These are phyloP conservation scores for Nyctibius bracteatus DNA, from an alignment of 2,113 vertebrate genomes.

Conservation along the genomic window DNA sequence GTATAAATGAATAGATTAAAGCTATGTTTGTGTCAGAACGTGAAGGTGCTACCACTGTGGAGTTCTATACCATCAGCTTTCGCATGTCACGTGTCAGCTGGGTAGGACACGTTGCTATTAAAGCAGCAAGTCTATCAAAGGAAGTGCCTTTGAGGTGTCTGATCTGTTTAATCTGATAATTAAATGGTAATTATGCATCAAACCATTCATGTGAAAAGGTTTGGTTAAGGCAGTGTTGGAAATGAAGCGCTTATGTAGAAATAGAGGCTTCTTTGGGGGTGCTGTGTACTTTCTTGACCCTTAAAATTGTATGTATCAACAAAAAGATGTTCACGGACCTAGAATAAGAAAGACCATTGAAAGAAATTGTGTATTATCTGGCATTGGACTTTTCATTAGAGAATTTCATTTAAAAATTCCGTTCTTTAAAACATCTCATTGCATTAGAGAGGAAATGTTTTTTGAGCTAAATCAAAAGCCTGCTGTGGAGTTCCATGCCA, in stretches of 20 bases:
- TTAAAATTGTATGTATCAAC: background rate
- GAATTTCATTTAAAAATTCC: background rate
- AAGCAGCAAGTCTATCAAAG: constrained; percentile 10
- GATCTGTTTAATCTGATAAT: constrained; percentile 13
- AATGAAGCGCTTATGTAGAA: background rate
- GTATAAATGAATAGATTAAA: constrained; percentile 58
- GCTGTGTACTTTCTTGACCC: background rate
- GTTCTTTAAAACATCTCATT: background rate
- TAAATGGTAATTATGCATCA: constrained; percentile 21
- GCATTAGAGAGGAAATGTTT: background rate
- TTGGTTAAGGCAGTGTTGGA: background rate
- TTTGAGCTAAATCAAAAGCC: background rate
- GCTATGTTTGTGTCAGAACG: constrained; percentile 33
- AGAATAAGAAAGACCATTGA: background rate
- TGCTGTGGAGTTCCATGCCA: background rate
- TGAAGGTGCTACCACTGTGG: constrained; percentile 29
- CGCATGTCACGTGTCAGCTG: background rate
- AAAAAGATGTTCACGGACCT: background rate
- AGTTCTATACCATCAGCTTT: constrained; percentile 34
- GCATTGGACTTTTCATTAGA: background rate
- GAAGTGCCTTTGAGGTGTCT: constrained; percentile 11
- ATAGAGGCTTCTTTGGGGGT: background rate
- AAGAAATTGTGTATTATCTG: background rate
- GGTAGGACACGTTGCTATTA: background rate
- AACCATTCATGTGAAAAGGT: background rate